These are phyloP conservation scores for Myocastor coypus DNA, from an alignment of 2,113 vertebrate species.

Conservation along the genomic window DNA sequence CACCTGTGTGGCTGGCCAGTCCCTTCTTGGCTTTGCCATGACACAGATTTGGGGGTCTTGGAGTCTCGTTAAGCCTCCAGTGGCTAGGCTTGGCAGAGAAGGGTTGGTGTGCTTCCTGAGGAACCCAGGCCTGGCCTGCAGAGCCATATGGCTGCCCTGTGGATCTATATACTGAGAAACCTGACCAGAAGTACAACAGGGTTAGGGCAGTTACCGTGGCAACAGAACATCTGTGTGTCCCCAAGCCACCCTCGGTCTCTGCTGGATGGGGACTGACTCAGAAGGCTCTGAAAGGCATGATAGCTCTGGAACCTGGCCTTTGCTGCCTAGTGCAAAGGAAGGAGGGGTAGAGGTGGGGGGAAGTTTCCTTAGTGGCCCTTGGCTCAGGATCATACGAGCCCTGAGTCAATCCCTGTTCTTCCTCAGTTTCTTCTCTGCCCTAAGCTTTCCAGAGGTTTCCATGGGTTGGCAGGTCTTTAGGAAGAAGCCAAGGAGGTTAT, in stretches of 20 bases:
- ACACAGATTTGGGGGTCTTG: slow-evolving; percentile 33
- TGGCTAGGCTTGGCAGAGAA: neutral
- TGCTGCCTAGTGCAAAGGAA: neutral
- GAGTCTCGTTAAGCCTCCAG: neutral
- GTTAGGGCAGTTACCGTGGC: neutral
- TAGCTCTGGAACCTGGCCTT: neutral
- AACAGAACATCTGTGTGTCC: neutral
- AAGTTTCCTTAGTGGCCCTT: neutral
- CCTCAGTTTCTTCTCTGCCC: no score
- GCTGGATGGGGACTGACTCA: neutral
- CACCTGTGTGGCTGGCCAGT: neutral
- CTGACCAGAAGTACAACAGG: neutral
- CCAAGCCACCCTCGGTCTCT: neutral
- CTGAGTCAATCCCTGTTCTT: neutral
- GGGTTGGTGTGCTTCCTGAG: fast-evolving
- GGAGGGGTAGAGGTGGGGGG: fast-evolving
- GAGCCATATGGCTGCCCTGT: neutral
- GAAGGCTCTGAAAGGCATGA: neutral
- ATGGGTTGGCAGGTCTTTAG: neutral
- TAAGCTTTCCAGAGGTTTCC: neutral
- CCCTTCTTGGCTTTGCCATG: slow-evolving; percentile 59
- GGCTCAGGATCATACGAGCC: neutral
- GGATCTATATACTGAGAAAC: neutral
- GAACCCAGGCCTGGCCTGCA: neutral
- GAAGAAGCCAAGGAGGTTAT: neutral